Conservation (phyloP, 2,113 vertebrate species). For the Orthonyx spaldingii region DNA sequence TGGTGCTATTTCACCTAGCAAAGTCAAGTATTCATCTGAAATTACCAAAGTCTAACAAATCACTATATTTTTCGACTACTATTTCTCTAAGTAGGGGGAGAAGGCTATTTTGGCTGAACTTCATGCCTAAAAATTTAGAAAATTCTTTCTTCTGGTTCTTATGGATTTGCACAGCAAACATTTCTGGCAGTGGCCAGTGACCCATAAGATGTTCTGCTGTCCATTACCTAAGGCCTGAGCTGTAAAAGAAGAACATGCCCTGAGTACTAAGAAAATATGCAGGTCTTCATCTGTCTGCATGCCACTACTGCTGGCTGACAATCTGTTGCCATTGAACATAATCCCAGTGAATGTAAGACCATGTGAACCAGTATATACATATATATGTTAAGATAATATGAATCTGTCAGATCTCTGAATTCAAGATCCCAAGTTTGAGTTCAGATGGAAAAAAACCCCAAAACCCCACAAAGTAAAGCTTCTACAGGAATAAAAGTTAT, state of each 20-base stretch:
- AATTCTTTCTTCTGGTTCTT: neutral
- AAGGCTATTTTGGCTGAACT: neutral
- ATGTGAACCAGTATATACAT: neutral
- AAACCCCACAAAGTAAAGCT: neutral
- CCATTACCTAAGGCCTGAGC: neutral
- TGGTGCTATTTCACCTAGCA: neutral
- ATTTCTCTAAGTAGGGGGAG: neutral
- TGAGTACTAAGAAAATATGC: neutral
- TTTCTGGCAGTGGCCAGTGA: neutral
- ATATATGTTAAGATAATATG: neutral
- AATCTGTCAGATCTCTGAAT: neutral
- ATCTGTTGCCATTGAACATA: neutral
- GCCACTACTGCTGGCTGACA: neutral
- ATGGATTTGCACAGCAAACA: neutral
- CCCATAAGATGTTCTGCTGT: neutral
- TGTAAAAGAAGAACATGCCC: neutral
- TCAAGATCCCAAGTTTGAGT: neutral
- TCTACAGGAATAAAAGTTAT: neutral
- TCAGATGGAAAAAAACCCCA: neutral
- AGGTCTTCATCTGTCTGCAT: neutral
- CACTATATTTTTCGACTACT: neutral
- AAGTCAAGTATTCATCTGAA: neutral
- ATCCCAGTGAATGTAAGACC: neutral
- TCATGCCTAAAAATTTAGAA: neutral
- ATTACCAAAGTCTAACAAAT: neutral